A percentile compares a stretch with the other conserved stretches of the same genome.
Conservation (phyloP, 2,888 invertebrate species). For the Latheticus oryzae region DNA sequence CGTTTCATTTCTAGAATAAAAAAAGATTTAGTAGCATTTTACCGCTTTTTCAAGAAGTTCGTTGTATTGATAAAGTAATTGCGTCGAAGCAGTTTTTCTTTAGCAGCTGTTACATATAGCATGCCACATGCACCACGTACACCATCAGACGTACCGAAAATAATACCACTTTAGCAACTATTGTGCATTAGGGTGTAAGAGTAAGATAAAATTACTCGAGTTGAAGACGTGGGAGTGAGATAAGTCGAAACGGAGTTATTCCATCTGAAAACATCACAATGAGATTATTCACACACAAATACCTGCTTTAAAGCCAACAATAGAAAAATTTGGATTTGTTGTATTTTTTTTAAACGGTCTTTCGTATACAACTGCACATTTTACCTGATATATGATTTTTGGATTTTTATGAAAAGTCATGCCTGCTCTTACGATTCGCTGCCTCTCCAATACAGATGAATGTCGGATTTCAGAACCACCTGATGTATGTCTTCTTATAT, state of each 20-base stretch:
- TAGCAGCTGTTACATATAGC: slow-evolving; percentile 40
- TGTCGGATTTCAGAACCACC: slow-evolving; percentile 40
- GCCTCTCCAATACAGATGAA: slow-evolving; percentile 45
- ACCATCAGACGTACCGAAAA: slow-evolving; percentile 46
- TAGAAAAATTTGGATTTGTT: slow-evolving; percentile 56
- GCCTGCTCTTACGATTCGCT: slow-evolving; percentile 47
- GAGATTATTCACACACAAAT: slow-evolving; percentile 61
- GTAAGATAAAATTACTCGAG: slow-evolving; percentile 50
- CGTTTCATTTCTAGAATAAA: too few relatives aligned
- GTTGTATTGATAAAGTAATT: too few relatives aligned
- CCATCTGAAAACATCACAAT: slow-evolving; percentile 56
- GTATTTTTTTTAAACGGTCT: slow-evolving; percentile 49
- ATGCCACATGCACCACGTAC: slow-evolving; percentile 44
- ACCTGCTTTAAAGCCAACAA: slow-evolving; percentile 57
- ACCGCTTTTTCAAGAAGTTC: too few relatives aligned
- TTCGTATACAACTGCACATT: slow-evolving; percentile 50
- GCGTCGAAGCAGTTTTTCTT: neutral
- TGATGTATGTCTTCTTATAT: slow-evolving; percentile 45
- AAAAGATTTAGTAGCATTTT: too few relatives aligned
- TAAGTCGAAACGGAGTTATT: slow-evolving; percentile 54
- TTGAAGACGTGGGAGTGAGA: slow-evolving; percentile 53
- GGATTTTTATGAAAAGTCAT: slow-evolving; percentile 61
- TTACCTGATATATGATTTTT: slow-evolving; percentile 59
- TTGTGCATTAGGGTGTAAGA: slow-evolving; percentile 46
- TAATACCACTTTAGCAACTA: slow-evolving; percentile 37